Base-by-base conservation (phyloP, 2,888 invertebrate genomes). In the Pterostichus niger region DNA sequence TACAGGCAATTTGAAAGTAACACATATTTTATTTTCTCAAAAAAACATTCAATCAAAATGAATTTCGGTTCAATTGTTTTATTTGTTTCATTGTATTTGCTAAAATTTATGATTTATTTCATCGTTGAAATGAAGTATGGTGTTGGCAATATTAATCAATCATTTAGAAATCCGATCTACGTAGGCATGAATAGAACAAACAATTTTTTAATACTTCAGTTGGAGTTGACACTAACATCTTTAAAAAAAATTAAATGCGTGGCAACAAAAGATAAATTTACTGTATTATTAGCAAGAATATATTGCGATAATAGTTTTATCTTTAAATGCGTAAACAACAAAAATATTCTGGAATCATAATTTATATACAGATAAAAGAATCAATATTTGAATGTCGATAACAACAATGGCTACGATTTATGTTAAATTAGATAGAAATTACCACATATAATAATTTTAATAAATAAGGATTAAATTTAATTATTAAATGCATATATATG, bases 71-170 rank as follows among this genome's bases (percentile, higher is more conserved):
- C 31, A 40, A 64, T 33, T 35, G 64, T 64, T 64, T 64, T 64
- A 35, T 64, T 64, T 64, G 64, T 64, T 64, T 64, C 64, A 64
- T 35, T 64, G 64, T 64, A 64, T 35, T 35, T 64, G 64, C 13
- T 64, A 64, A 64, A 24, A 64, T 64, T 64, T 33, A 64, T 64
- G 64, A 64, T 64, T 59, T 59, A 59, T 59, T 35, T 35, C 64
- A 35, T 64, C 64, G 64, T 64, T 64, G 64, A 64, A 64, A 64
- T 64, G 35, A 64, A 64, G 64, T 64, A 64, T 64, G 64, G 64
- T 64, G 64, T 64, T 64, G 33, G 64, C 11, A 64, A 64, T 64
- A 64, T 64, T 64, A 64, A 64, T 64, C 64, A 64, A 64, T 64
- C 64, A 64, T 64, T 64, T 64, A 64, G 35, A 64, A 64, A 64